Evolutionary conservation across 2,888 invertebrate species (phyloP).

Genomic region (Macrophya alboannulata): DNA sequence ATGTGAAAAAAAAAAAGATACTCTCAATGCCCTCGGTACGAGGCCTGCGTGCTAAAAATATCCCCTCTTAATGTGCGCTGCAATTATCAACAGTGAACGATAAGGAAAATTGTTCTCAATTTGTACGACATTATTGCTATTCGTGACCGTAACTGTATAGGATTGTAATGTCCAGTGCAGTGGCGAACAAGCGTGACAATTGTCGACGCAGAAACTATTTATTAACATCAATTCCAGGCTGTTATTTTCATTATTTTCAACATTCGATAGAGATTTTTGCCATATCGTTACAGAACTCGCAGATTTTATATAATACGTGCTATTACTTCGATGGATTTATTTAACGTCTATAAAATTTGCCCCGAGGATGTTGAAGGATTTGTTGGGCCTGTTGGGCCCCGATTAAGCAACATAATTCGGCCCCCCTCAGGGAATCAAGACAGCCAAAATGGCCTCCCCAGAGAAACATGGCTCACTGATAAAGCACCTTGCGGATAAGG

Average conservation of each 20-base stretch:
- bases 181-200: not conserved
- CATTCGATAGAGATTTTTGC: not conserved
- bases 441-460: constrained; percentile 33
- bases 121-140: constrained; percentile 33
- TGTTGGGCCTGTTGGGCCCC: constrained; percentile 18
- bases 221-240: not conserved
- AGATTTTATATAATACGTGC: not conserved
- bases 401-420: constrained; percentile 40
- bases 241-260: not conserved
- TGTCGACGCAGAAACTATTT: not conserved
- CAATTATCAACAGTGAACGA: constrained; percentile 11
- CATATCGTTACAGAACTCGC: not conserved
- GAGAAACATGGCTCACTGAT: constrained; percentile 28
- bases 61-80: not conserved
- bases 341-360: not conserved
- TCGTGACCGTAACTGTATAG: constrained; percentile 1
- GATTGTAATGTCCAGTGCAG: not conserved
- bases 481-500: constrained; percentile 43
- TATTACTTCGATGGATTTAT: not conserved
- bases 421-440: constrained; percentile 33
- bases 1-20: not conserved
- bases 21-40: not conserved
- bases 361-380: not conserved
- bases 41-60: constrained; percentile 15
- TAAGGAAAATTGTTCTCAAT: constrained; percentile 34